Percentiles rank a stretch among this genome's conserved stretches.
These are phyloP conservation scores for Tolmerus cingulatus DNA, from an alignment of 2,888 invertebrate species.

Conservation along the genomic window DNA sequence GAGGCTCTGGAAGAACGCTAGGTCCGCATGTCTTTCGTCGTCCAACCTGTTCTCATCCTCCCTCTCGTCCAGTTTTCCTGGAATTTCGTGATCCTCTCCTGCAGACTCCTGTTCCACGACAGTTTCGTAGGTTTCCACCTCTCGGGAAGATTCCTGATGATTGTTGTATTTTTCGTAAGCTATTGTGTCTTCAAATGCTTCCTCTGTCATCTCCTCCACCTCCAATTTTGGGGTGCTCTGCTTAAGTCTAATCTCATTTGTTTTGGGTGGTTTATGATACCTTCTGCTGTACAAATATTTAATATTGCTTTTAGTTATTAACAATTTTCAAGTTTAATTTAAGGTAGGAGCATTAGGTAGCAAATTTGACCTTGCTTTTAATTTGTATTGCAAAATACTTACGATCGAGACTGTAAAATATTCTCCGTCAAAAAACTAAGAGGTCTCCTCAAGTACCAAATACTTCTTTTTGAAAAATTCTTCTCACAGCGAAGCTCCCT, in stretches of 20 bases:
- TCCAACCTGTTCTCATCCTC: neutral
- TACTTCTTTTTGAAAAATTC: neutral
- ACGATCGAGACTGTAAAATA: neutral
- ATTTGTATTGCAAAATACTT: neutral
- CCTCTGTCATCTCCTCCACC: neutral
- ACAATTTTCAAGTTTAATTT: too few species aligned
- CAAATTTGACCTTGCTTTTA: neutral
- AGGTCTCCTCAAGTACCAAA: slow-evolving; percentile 13
- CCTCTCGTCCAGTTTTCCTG: neutral
- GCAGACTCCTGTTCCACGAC: neutral
- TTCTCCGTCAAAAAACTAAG: neutral
- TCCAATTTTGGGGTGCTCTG: neutral
- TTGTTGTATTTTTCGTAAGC: neutral
- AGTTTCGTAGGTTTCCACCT: neutral
- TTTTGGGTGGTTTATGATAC: neutral
- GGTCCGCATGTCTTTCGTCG: neutral
- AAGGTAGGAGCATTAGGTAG: too few species aligned
- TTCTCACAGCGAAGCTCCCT: slow-evolving; percentile 3
- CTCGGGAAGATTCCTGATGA: neutral
- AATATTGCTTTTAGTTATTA: neutral
- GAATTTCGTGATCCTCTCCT: neutral
- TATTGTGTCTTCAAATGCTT: neutral
- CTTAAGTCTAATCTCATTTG: neutral
- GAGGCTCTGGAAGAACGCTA: slow-evolving; percentile 1
- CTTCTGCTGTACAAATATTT: neutral